Evolutionary conservation across 1,140 invertebrate species (phyloP), one percentile per base, ranked within the genome.

Genomic region (Brachionus rotundiformis): DNA sequence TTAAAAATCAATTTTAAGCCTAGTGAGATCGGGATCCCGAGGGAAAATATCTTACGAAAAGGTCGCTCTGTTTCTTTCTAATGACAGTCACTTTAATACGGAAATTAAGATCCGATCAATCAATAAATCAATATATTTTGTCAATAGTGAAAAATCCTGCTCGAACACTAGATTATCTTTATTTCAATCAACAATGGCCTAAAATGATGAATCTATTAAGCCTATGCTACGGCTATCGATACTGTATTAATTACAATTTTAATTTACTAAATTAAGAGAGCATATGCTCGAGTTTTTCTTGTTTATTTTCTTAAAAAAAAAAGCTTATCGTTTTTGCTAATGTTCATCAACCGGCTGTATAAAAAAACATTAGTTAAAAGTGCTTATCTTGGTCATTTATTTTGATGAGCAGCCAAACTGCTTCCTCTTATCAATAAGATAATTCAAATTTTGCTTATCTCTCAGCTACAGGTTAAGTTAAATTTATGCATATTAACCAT

Each of bases 181-280:
- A 68, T 41, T 68, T 68, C 31, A 68, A 68, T 36, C 27, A 68
- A 36, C 63, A 36, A 68, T 63, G 7, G 61, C 23, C 61, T 27
- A 33, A 63, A 63, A 63, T 63, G 61, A 63, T 63, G 61, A 63
- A 63, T 63, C 61, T 63, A 63, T 63, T 63, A 63, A 63, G 29
- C 10, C 31, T 13, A 19, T 33, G 16, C 31, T 33, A 68, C 16
- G 31, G 31, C 29, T 36, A 68, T 68, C 33, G 63, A 68, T 68
- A 68, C 31, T 36, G 63, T 68, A 68, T 68, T 68, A 68, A 68
- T 68, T 68, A 68, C 63, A 68, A 68, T 68, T 68, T 68, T 33
- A 68, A 68, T 68, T 68, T 63, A 63, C 25, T 13, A 63, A 63
- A 63, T 63, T 63, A 19, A 68, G 16, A n/a, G 63, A 68, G 31